These are phyloP conservation scores for Tragelaphus buxtoni DNA, from an alignment of 2,113 vertebrate species.

Conservation along the genomic window DNA sequence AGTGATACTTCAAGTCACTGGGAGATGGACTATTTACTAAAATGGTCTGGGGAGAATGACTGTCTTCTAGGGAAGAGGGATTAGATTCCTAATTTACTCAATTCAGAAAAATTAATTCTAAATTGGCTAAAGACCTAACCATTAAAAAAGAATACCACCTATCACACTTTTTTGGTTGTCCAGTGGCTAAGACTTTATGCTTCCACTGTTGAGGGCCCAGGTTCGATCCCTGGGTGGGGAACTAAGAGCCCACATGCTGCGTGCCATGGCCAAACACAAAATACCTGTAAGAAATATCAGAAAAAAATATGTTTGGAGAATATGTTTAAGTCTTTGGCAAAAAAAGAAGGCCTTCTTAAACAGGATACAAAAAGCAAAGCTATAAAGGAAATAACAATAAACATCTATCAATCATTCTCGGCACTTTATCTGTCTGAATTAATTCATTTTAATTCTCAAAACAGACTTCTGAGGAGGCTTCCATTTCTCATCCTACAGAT, in stretches of 20 bases:
- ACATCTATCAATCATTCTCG: neutral
- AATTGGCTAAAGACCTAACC: neutral
- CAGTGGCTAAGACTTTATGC: neutral
- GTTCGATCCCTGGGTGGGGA: neutral
- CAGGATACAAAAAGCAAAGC: neutral
- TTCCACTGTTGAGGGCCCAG: neutral
- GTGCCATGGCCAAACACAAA: neutral
- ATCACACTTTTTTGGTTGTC: neutral
- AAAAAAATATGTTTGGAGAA: neutral
- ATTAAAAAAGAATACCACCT: neutral
- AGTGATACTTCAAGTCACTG: neutral
- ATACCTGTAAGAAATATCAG: neutral
- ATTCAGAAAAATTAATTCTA: conserved; percentile 4
- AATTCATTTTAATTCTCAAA: neutral
- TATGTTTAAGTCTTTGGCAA: neutral
- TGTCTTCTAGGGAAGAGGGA: neutral
- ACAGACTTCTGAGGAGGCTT: neutral
- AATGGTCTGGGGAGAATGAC: neutral
- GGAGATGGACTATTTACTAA: neutral
- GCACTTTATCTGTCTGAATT: neutral
- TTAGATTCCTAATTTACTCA: neutral
- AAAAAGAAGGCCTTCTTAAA: neutral
- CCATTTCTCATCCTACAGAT: neutral
- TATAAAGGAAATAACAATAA: neutral
- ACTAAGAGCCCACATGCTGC: neutral